Conservation (phyloP, 2,113 vertebrate genomes). For the Pseudopipra pipra region DNA sequence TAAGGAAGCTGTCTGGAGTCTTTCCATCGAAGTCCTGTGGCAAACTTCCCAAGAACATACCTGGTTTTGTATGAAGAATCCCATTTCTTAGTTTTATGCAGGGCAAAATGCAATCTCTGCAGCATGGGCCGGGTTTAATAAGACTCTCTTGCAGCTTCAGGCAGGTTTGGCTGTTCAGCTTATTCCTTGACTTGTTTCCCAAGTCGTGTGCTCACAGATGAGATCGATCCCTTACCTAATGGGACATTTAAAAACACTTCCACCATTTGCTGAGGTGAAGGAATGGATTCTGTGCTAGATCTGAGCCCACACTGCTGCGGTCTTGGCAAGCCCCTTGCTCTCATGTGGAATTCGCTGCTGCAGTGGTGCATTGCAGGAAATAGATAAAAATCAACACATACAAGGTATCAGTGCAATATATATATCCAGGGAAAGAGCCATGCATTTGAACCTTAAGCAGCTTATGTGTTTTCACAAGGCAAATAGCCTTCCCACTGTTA, state of each 20-base stretch:
- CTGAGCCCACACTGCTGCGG: slow-evolving; percentile 36
- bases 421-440: background rate
- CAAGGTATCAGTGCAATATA: background rate
- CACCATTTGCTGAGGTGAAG: background rate
- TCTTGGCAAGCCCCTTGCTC: slow-evolving; percentile 56
- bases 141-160: background rate
- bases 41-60: background rate
- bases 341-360: slow-evolving; percentile 57
- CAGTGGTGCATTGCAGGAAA: slow-evolving; percentile 78
- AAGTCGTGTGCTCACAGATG: background rate
- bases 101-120: background rate
- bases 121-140: background rate
- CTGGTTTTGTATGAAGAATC: background rate
- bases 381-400: slow-evolving; percentile 49
- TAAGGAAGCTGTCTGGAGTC: background rate
- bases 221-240: slow-evolving; percentile 52
- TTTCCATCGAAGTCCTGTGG: background rate
- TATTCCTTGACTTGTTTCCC: slow-evolving; percentile 4
- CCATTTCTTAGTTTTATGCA: background rate
- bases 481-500: background rate
- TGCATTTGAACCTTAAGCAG: background rate
- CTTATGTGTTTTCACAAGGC: background rate
- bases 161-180: background rate
- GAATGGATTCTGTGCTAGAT: slow-evolving; percentile 54
- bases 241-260: slow-evolving; percentile 25